Evolutionary conservation across 2,888 invertebrate genomes (phyloP).

Genomic region (Empis stercorea): DNA sequence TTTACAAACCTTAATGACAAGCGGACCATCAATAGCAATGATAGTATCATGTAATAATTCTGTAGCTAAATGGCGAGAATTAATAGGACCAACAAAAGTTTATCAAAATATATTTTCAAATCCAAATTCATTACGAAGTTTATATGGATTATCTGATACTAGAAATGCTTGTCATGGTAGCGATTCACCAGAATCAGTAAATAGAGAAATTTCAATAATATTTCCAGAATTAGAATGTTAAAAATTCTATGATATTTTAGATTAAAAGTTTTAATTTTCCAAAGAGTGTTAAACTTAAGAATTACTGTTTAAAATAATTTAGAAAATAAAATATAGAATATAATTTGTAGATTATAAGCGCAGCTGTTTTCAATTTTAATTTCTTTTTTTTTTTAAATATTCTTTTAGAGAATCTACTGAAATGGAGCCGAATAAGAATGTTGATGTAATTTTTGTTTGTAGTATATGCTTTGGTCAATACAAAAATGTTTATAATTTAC

Average conservation of each 20-base stretch:
- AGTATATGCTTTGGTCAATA: slow-evolving; percentile 24
- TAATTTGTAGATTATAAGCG: too few relatives aligned
- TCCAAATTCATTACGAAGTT: slow-evolving; percentile 67
- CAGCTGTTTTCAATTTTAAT: too few relatives aligned
- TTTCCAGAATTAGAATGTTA: slow-evolving; percentile 59
- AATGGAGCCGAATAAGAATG: neutral
- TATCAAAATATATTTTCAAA: slow-evolving; percentile 63
- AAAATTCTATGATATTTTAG: neutral
- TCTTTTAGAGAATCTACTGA: neutral
- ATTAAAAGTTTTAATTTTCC: neutral
- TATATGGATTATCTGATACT: slow-evolving; percentile 84
- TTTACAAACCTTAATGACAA: slow-evolving; percentile 40
- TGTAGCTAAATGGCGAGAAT: slow-evolving; percentile 62
- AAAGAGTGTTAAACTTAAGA: too few relatives aligned
- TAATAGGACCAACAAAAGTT: slow-evolving; percentile 87
- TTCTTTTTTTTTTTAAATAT: too few relatives aligned
- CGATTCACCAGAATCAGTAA: slow-evolving; percentile 58
- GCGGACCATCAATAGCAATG: slow-evolving; percentile 72
- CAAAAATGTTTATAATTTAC: slow-evolving; percentile 23
- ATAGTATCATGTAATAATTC: slow-evolving; percentile 66
- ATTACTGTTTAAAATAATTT: too few relatives aligned
- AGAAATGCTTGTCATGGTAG: slow-evolving; percentile 92
- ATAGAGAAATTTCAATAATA: slow-evolving; percentile 66
- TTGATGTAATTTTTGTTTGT: slow-evolving; percentile 15
- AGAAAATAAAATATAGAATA: too few relatives aligned